Evolutionary conservation across 2,797 vertebrate species (phyloP), one percentile per base, ranked within the genome.

Genomic region (Xerus rutilus): DNA sequence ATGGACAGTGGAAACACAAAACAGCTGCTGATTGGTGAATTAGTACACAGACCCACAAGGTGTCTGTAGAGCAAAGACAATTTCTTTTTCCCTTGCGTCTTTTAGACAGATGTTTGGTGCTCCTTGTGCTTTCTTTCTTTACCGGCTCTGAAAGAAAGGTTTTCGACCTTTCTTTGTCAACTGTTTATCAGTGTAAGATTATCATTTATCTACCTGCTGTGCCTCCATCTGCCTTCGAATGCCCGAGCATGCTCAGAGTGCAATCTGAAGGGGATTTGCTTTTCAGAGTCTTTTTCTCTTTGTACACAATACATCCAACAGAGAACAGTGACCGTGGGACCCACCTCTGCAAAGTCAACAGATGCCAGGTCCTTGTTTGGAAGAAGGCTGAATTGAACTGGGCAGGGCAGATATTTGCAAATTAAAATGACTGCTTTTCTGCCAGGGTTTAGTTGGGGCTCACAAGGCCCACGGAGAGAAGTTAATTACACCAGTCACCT

Each of bases 21-120:
- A 74, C 70, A 94, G 93, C 82, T 0, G 6, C 95, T 98, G 98
- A 98, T 97, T 98, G 97, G 97, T 98, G 98, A 98, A 98, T 98
- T 98, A 86, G 98, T 96, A 96, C 69, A 95, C 45, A 94, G 97
- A 98, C 95, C 95, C 92, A 97, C 64, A 30, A 7, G 78, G 3
- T 91, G 93, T 95, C 62, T 73, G 83, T 78, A 86, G 93, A 97
- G 96, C 83, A 96, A 93, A 89, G 93, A 82, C 87, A 86, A 69
- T 69, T 94, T 96, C 47, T 84, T 97, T 96, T 96, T 97, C 95
- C 92, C 86, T 11, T 25, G 76, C 45, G 91, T 89, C 86, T 70
- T 93, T 57, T 72, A 97, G 97, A 94, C 97, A 97, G 97, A 96
- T 62, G 70, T 96, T 97, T 87, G 81, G 59, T 76, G 62, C 93